Conservation (phyloP, 2,113 vertebrate species). For the Ploceus nigricollis region DNA sequence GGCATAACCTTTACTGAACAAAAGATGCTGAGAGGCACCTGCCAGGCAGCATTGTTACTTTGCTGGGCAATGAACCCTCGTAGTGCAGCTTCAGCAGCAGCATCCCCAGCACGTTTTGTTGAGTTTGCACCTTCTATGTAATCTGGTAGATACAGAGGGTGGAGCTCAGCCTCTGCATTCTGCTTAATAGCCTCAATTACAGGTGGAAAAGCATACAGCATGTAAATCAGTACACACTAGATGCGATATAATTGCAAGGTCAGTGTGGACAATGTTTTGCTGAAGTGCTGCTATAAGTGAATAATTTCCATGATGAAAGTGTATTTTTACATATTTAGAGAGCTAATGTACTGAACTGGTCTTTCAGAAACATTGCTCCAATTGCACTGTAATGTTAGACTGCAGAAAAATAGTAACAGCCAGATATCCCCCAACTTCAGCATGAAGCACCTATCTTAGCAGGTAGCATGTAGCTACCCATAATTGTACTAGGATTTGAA, state of each 20-base stretch:
- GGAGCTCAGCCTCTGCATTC: constrained; percentile 27
- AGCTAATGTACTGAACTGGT: constrained; percentile 64
- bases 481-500: neutral
- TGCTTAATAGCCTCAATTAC: constrained; percentile 67
- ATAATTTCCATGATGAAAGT: constrained; percentile 65
- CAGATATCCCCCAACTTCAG: neutral
- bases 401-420: constrained; percentile 39
- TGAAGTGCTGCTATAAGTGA: constrained; percentile 68
- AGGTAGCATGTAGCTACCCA: neutral
- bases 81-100: neutral
- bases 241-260: constrained; percentile 67
- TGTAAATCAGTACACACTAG: constrained; percentile 63
- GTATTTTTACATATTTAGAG: constrained; percentile 63
- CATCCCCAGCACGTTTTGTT: neutral
- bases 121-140: constrained; percentile 6
- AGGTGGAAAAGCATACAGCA: constrained; percentile 53
- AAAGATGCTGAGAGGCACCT: neutral
- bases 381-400: constrained; percentile 62
- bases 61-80: neutral
- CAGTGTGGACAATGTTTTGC: constrained; percentile 56
- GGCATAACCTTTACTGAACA: neutral
- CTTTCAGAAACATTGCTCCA: constrained; percentile 63
- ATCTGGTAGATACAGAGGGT: constrained; percentile 13
- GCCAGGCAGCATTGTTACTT: neutral
- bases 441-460: neutral